Conservation (phyloP, 2,888 invertebrate species). For the Hydrotaea diabolus region DNA sequence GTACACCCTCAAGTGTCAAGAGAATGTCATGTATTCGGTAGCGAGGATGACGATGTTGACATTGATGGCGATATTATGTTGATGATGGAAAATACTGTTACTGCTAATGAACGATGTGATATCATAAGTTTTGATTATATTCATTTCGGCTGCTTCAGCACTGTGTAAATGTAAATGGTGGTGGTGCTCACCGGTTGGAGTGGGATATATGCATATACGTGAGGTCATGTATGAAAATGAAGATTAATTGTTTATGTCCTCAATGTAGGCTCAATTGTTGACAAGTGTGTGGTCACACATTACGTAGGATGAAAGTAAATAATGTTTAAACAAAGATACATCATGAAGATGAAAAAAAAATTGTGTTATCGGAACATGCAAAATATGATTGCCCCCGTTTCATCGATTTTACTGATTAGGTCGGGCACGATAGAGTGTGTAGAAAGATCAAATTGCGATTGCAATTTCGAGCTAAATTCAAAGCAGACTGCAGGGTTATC, state of each 20-base stretch:
- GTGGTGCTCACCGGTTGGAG: neutral
- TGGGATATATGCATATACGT: neutral
- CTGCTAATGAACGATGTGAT: neutral
- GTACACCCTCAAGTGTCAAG: slow-evolving; percentile 45
- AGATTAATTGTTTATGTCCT: slow-evolving; percentile 1
- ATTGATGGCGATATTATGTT: neutral
- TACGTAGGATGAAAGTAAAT: neutral
- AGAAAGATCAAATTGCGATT: no score
- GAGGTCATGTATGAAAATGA: neutral
- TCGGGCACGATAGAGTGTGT: no score
- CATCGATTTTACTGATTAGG: no score
- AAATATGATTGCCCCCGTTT: no score
- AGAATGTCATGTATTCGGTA: slow-evolving; percentile 54
- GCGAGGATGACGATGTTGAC: slow-evolving; percentile 16
- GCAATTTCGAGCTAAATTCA: no score
- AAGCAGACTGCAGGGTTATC: no score
- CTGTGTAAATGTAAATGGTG: no score
- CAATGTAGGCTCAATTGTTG: neutral
- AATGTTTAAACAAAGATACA: neutral
- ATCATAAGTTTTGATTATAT: slow-evolving; percentile 13
- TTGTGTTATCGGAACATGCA: no score
- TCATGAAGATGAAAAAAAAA: no score
- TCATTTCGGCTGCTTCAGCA: neutral
- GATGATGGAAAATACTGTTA: neutral
- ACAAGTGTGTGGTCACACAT: neutral